Percentiles rank a stretch among this genome's conserved stretches.
phyloP scores from a whole-genome alignment of 2,797 vertebrate species.

The Acanthurus leucopareius region DNA sequence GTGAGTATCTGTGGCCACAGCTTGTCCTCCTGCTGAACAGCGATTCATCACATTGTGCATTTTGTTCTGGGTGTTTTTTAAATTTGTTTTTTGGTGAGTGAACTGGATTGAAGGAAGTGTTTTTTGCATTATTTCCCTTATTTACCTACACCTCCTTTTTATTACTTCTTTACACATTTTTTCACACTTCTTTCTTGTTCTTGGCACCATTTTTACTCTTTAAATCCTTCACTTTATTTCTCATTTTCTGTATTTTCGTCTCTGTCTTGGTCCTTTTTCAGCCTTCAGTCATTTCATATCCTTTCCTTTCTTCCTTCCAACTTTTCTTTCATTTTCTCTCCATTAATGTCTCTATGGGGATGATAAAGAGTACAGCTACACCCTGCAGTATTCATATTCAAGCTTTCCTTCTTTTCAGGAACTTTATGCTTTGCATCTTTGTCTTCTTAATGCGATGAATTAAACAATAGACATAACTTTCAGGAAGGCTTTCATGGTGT shows the following conservation, averaged over 20 bases:
- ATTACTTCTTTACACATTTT: not conserved
- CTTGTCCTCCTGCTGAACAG: too few species aligned
- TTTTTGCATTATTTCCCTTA: not conserved
- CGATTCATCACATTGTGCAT: too few species aligned
- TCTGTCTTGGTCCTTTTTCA: not conserved
- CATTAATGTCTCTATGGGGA: not conserved
- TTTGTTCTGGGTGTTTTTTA: too few species aligned
- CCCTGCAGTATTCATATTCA: not conserved
- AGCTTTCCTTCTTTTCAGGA: too few species aligned
- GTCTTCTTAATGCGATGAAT: too few species aligned
- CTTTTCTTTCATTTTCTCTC: not conserved
- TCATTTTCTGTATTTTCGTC: not conserved
- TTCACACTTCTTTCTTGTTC: not conserved
- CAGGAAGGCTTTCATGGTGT: conserved; percentile 6
- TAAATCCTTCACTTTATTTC: not conserved
- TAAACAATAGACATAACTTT: not conserved
- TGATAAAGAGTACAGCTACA: not conserved
- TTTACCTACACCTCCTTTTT: not conserved
- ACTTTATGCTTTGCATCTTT: too few species aligned
- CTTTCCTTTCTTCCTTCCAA: not conserved
- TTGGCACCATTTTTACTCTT: too few species aligned
- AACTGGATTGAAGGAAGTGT: not conserved
- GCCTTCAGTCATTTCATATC: too few species aligned
- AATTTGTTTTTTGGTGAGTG: too few species aligned
- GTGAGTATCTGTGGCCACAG: too few species aligned